Percentiles rank a stretch among this genome's conserved stretches.
These are phyloP conservation scores for Callochromis pleurospilus DNA, from an alignment of 2,113 vertebrate species.

Conservation along the genomic window DNA sequence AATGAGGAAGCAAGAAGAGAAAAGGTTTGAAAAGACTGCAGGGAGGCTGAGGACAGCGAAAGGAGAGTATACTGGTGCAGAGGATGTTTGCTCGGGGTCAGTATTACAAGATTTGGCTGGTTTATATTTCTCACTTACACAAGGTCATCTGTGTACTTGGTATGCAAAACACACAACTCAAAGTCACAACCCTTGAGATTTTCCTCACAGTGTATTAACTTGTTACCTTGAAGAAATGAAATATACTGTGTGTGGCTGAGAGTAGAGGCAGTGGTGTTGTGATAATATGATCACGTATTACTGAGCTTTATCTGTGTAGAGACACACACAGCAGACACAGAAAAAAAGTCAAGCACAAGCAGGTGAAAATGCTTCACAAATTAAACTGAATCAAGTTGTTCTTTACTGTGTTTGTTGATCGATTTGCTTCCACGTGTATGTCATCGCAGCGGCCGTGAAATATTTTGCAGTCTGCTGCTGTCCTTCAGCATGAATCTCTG, in stretches of 20 bases:
- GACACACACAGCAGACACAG: neutral
- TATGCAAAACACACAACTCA: conserved; percentile 3
- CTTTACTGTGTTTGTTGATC: neutral
- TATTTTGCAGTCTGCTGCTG: neutral
- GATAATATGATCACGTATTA: neutral
- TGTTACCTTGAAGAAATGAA: neutral
- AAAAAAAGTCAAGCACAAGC: neutral
- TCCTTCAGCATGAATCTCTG: neutral
- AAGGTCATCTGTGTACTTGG: conserved; percentile 26
- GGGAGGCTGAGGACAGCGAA: neutral
- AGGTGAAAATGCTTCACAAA: neutral
- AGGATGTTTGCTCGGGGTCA: conserved; percentile 18
- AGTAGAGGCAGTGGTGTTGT: neutral
- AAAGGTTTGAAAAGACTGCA: neutral
- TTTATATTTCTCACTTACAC: conserved; percentile 6
- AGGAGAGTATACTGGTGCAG: neutral
- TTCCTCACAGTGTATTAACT: neutral
- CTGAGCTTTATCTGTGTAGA: neutral
- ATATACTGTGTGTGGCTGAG: neutral
- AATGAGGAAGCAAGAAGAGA: neutral
- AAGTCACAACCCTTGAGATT: neutral
- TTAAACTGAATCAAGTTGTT: neutral
- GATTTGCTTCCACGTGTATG: neutral
- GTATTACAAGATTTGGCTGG: neutral
- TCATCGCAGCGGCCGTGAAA: neutral